These are phyloP conservation scores for Callaeas wilsoni DNA, from an alignment of 2,113 vertebrate genomes.

Conservation along the genomic window DNA sequence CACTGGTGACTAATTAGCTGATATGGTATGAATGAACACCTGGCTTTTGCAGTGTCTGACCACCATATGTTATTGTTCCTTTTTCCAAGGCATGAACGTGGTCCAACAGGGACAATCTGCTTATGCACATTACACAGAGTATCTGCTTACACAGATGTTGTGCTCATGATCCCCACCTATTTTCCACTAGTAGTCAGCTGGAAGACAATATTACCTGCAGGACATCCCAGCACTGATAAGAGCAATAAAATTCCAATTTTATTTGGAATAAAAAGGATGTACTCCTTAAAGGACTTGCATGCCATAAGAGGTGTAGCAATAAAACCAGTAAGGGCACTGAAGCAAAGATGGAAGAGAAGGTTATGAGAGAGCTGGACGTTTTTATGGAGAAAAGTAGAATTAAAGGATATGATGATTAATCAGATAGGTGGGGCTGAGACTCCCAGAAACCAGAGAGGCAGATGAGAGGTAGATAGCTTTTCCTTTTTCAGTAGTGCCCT, in stretches of 20 bases:
- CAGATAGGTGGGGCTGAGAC: not conserved
- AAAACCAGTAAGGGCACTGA: not conserved
- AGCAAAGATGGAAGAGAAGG: not conserved
- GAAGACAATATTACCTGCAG: not conserved
- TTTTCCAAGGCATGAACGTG: accelerated
- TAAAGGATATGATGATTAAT: not conserved
- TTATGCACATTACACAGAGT: accelerated
- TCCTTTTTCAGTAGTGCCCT: not conserved
- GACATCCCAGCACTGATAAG: not conserved
- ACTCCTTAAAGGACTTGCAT: not conserved
- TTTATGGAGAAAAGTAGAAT: not conserved
- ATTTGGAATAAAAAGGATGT: not conserved
- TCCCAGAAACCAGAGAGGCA: not conserved
- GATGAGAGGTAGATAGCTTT: not conserved
- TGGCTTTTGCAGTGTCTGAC: not conserved
- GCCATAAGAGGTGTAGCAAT: not conserved
- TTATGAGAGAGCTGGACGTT: not conserved
- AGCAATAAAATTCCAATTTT: not conserved
- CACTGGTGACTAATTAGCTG: not conserved
- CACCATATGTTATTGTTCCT: not conserved
- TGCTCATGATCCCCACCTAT: not conserved
- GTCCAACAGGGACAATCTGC: not conserved
- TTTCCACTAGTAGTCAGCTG: not conserved
- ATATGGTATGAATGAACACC: not conserved
- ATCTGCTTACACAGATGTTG: not conserved